Evolutionary conservation across 92 coral and sea anemone species (phyloP), one percentile per base, ranked within the genome.

Genomic region (Scolanthus callimorphus): DNA sequence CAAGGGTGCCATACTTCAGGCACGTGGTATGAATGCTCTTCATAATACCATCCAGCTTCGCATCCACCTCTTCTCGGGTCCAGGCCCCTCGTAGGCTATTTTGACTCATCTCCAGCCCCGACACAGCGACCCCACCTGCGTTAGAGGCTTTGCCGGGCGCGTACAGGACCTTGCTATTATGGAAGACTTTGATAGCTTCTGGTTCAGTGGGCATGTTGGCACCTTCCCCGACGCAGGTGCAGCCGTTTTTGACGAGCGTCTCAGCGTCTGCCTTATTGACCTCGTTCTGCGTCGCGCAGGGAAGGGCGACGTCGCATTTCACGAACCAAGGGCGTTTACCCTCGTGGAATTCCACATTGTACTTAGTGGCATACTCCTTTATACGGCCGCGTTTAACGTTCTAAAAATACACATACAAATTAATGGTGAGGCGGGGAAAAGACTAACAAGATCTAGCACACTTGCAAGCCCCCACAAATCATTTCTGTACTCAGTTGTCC

Each of bases 91-190:
- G 88, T 61, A 67, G 71, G 76, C 95, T 86, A 62, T 86, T 86
- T 41, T 86, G 95, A 70, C 89, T 86, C 95, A 86, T 86, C 73
- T 86, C 95, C 45, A 86, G 69, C 11, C 95, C 95, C 44, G 95
- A 86, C 31, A 84, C 87, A 11, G 95, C 95, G 59, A 86, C 95
- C 17, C 95, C 95, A 17, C 95, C 95, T 2, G 95, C 95, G 44
- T 86, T 86, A 21, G 95, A 71, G 1, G 95, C 95, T 62, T 86
- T 86, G 25, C 95, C 95, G 23, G 95, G 95, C 20, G 79, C 95
- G 49, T 51, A 86, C 48, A 86, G 55, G 10, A 86, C 79, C 51
- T 71, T 76, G 41, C 57, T 73, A 24, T 61, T 57, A 67, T 77
- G 95, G 45, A 86, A 63, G 26, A 86, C 82, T 38, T 70, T 80